Evolutionary conservation across 2,113 vertebrate genomes (phyloP), one percentile per base, ranked within the genome.

Genomic region (Galeopterus variegatus): DNA sequence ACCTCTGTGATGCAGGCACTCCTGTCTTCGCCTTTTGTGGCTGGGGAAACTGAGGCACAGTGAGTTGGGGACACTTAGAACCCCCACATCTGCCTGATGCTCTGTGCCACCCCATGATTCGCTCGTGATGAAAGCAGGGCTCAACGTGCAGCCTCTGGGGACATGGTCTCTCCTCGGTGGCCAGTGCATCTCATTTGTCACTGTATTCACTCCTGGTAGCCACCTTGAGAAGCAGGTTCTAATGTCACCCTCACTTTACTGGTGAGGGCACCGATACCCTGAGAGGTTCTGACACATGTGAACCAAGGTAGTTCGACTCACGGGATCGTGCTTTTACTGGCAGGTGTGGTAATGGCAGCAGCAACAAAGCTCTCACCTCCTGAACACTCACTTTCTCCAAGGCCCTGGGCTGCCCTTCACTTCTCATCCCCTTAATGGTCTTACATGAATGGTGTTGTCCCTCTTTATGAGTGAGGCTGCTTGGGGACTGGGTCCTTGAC

Each of bases 191-290:
- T 10, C 12, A 2, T 2, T 4, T 0, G 33, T 9, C 50, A 69
- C n/a, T 4, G 11, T 0, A 1, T 24, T 64, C 6, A 10, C 15
- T 36, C 58, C 50, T 84, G 8, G 0, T 0, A 3, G 79, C 0
- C 3, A 41, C 41, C 1, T 1, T 33, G 56, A 48, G 24, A 31
- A 31, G 6, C 28, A 33, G 31, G 62, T 18, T 48, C 9, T 4
- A 21, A 10, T 11, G 2, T 24, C 2, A 28, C 45, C 15, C 36
- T 54, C 0, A 4, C 8, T 11, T 41, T 13, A 28, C 21, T 0
- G 11, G 19, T 0, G 1, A 89, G 11, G 48, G 28, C 21, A 23
- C 24, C 1, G 17, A 41, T 41, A 41, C 41, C 41, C 41, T 41
- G 41, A 33, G 19, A 41, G 52, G 41, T 9, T 33, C 31, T 31